Evolutionary conservation across 2,888 invertebrate species (phyloP).

Genomic region (Ormia ochracea): DNA sequence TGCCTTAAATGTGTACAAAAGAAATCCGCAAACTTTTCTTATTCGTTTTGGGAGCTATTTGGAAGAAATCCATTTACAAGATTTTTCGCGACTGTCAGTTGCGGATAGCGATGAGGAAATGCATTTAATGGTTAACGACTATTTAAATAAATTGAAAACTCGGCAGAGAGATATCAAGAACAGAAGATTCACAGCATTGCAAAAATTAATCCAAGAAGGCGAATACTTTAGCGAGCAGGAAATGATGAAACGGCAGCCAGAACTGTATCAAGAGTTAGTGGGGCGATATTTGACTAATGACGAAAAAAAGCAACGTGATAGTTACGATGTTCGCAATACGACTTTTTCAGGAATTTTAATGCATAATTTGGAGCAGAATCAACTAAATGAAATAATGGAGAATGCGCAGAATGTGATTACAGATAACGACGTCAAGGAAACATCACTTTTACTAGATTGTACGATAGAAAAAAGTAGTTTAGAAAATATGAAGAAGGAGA

Average conservation of each 20-base stretch:
- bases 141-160: conserved; percentile 79
- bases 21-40: conserved; percentile 84
- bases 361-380: conserved; percentile 87
- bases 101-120: conserved; percentile 78
- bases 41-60: conserved; percentile 86
- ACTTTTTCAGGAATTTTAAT: conserved; percentile 87
- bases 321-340: conserved; percentile 78
- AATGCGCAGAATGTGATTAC: conserved; percentile 72
- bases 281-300: conserved; percentile 89
- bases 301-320: conserved; percentile 83
- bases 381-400: conserved; percentile 80
- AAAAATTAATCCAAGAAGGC: conserved; percentile 81
- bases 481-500: conserved; percentile 21
- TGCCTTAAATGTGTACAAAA: conserved; percentile 81
- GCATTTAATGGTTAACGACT: conserved; percentile 81
- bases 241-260: conserved; percentile 95
- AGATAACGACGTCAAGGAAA: conserved; percentile 64
- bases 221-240: conserved; percentile 93
- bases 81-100: conserved; percentile 79
- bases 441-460: not conserved
- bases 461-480: not conserved
- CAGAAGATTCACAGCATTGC: conserved; percentile 88
- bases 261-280: conserved; percentile 91
- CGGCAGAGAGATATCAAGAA: conserved; percentile 83
- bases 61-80: conserved; percentile 81